Evolutionary conservation across 2,797 vertebrate species (phyloP).

Genomic region (Myotis daubentonii): DNA sequence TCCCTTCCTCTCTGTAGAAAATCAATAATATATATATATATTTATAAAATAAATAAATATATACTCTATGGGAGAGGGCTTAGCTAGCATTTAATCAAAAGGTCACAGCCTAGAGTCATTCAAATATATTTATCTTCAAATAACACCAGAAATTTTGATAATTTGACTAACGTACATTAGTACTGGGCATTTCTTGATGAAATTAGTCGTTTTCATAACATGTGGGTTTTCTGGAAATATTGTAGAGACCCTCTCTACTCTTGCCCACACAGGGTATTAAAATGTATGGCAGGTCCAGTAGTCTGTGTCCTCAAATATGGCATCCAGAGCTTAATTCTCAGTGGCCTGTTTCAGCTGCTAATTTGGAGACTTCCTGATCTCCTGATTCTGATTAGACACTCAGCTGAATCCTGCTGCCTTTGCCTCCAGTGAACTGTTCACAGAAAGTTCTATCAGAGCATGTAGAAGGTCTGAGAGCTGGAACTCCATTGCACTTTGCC

Average conservation of each 20-base stretch:
- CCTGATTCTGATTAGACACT: not conserved
- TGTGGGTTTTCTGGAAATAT: not conserved
- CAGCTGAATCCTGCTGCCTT: not conserved
- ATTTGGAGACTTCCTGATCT: not conserved
- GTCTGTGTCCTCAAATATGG: not conserved
- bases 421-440: not conserved
- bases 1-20: no score
- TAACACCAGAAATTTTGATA: not conserved
- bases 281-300: not conserved
- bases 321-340: not conserved
- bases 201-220: not conserved
- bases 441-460: not conserved
- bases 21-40: no score
- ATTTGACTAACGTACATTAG: not conserved
- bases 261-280: not conserved
- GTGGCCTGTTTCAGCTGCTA: not conserved
- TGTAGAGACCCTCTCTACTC: not conserved
- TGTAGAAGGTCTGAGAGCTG: not conserved
- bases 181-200: not conserved
- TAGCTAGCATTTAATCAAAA: constrained; percentile 6
- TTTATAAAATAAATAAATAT: not conserved
- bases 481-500: not conserved
- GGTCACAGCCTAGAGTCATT: not conserved
- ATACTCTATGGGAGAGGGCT: not conserved
- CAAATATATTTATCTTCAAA: not conserved